Evolutionary conservation across 2,113 vertebrate species (phyloP).

Genomic region (Oophaga pumilio): DNA sequence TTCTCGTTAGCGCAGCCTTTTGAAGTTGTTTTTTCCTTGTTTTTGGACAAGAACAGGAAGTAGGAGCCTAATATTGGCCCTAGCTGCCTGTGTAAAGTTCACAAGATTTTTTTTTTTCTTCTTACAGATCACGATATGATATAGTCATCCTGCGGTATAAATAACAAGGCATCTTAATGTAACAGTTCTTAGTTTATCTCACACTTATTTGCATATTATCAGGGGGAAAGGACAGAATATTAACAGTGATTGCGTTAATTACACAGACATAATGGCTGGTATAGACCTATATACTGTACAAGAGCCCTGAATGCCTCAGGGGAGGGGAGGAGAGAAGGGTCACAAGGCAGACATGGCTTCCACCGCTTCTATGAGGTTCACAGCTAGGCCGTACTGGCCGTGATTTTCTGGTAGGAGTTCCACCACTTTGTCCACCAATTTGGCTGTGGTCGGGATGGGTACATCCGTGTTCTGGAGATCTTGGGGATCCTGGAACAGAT

Average conservation of each 20-base stretch:
- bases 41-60: too few species aligned
- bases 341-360: conserved; percentile 74
- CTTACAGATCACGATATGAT: too few species aligned
- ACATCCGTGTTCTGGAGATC: conserved; percentile 85
- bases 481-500: conserved; percentile 79
- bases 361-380: conserved; percentile 89
- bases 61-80: too few species aligned
- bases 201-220: conserved; percentile 44
- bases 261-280: conserved; percentile 11
- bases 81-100: too few species aligned
- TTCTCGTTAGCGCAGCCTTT: too few species aligned
- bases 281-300: conserved; percentile 55
- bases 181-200: conserved; percentile 55
- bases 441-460: conserved; percentile 80
- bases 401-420: conserved; percentile 94
- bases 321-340: neutral
- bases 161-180: conserved; percentile 67
- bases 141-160: conserved; percentile 59
- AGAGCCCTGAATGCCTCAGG: conserved; percentile 51
- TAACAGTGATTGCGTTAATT: conserved; percentile 7
- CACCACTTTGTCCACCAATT: conserved; percentile 82
- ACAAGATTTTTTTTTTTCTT: too few species aligned
- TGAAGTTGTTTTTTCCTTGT: too few species aligned
- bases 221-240: neutral
- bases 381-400: conserved; percentile 86